Percentiles rank a stretch among this genome's conserved stretches.
Evolutionary conservation across 2,113 vertebrate species (phyloP).

Genomic region (Oreochromis niloticus): DNA sequence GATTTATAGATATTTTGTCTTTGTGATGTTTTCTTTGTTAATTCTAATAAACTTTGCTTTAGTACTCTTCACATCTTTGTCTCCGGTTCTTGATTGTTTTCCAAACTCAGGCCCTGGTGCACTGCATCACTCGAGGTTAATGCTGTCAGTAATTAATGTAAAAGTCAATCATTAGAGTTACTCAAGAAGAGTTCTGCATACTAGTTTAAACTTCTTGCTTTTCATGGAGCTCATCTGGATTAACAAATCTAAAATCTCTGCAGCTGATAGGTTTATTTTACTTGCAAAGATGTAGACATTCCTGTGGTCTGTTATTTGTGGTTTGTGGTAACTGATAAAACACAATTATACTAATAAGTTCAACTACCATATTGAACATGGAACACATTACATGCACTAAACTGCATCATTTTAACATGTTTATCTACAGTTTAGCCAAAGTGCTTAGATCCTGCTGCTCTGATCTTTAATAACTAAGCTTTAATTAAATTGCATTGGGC

Average conservation of each 20-base stretch:
- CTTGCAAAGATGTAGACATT: not conserved
- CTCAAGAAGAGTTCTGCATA: not conserved
- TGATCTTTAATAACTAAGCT: not conserved
- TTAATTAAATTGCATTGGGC: not conserved
- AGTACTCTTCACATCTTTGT: slow-evolving; percentile 31
- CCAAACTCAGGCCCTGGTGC: not conserved
- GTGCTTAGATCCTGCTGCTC: not conserved
- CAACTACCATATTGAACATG: not conserved
- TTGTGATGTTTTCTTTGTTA: slow-evolving; percentile 66
- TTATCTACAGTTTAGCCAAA: not conserved
- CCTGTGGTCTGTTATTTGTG: not conserved
- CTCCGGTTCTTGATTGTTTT: not conserved
- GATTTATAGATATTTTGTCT: slow-evolving; percentile 71
- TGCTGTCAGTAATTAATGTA: not conserved
- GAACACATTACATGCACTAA: not conserved
- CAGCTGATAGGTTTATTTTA: not conserved
- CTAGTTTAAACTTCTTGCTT: not conserved
- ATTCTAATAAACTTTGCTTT: slow-evolving; percentile 76
- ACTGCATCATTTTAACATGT: not conserved
- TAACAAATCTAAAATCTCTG: not conserved
- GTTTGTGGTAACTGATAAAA: not conserved
- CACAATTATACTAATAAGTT: not conserved
- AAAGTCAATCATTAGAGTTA: not conserved
- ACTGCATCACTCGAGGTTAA: not conserved
- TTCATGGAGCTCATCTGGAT: not conserved